These are phyloP conservation scores for Akabosia matsudoensis DNA, from an alignment of 1,140 invertebrate species.

Conservation along the genomic window DNA sequence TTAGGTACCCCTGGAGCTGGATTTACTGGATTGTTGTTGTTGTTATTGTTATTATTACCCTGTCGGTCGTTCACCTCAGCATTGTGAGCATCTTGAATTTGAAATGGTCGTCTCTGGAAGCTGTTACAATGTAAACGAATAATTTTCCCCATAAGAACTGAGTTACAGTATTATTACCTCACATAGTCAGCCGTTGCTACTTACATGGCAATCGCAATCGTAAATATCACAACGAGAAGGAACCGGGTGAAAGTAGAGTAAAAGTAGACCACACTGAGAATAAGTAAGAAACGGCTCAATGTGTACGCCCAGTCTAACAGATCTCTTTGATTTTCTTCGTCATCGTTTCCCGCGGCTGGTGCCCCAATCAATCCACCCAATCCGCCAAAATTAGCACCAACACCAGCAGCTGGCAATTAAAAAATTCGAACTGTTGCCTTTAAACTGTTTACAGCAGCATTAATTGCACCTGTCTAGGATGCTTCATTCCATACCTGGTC, in stretches of 20 bases:
- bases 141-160: too few relatives aligned
- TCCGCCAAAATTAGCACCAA: not conserved
- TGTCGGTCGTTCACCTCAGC: constrained; percentile 6
- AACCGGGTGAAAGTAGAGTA: constrained; percentile 46
- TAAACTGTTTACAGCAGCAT: not conserved
- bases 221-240: constrained; percentile 43
- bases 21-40: not conserved
- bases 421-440: not conserved
- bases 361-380: not conserved
- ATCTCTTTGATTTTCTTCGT: constrained; percentile 43
- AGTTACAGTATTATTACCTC: not conserved
- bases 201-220: constrained; percentile 44
- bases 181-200: not conserved
- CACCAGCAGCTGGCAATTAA: not conserved
- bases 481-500: not conserved
- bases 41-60: constrained; percentile 11
- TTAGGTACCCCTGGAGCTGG: not conserved
- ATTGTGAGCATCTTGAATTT: constrained; percentile 1
- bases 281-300: constrained; percentile 38
- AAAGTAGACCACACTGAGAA: constrained; percentile 46
- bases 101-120: constrained; percentile 26
- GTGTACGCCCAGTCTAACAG: constrained; percentile 47
- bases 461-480: not conserved
- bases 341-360: constrained; percentile 22
- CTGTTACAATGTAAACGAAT: not conserved